Base-by-base conservation (phyloP, 2,888 invertebrate genomes). In the Drosophila peninsularis region DNA sequence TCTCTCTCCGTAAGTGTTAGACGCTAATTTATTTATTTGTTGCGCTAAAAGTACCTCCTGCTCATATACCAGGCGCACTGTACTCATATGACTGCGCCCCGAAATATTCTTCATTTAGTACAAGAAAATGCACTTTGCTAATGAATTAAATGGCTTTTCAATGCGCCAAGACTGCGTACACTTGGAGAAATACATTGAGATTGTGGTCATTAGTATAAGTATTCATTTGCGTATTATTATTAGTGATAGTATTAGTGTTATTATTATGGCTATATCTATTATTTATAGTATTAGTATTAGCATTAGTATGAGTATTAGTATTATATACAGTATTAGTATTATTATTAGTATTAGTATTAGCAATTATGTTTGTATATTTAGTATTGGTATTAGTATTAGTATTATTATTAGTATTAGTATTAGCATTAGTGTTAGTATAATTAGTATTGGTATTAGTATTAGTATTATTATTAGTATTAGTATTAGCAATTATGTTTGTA, bases 61-160 rank as follows among this genome's bases (percentile, higher is more conserved):
- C 62, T 27, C 65, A 41, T 41, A 63, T 36, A 69, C 13, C 56
- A 21, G 19, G 42, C 47, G 55, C n/a, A 3, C 55, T 73, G 75
- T 70, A 45, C 45, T 49, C 37, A 50, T 55, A 44, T 34, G 47
- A 13, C 10, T 24, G 55, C 54, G 24, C 32, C 19, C 64, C 66
- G 42, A 50, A 63, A 63, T 65, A 44, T 72, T 68, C 49, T 44
- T 62, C 64, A 66, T 62, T 70, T 62, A 37, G 47, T 62, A 81
- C 81, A 88, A 79, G 83, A 82, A 85, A 85, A 64, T 86, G 85
- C 85, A 85, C 88, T 85, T 86, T 81, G 52, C 85, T 85, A 85
- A 85, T 85, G 85, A 85, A 85, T 82, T 78, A 69, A 83, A 81
- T 86, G 67, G 69, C 60, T 80, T 75, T 80, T 32, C 72, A 68